phyloP scores from a whole-genome alignment of 2,888 invertebrate genomes.

The Caenorhabditis sp. region DNA sequence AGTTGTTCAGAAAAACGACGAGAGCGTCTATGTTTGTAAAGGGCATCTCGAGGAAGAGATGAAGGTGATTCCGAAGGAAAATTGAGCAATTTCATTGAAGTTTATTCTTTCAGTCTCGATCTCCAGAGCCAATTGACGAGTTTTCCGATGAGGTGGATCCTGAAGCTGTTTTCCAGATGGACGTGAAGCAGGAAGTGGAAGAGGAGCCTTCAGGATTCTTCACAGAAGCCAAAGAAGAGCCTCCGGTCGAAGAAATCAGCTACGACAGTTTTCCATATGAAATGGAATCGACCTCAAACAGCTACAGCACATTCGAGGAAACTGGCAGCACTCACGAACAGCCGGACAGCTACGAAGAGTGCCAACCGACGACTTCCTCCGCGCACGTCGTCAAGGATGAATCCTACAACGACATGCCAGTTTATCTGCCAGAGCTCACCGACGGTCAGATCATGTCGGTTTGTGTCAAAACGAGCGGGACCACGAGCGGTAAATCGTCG shows the following conservation, averaged over 20 bases:
- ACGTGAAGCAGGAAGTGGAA: background rate
- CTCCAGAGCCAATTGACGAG: too few relatives aligned
- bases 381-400: background rate
- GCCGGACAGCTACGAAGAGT: background rate
- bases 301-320: constrained; percentile 3
- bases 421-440: constrained; percentile 3
- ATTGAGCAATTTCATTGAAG: too few relatives aligned
- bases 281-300: constrained; percentile 7
- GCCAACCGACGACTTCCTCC: constrained; percentile 15
- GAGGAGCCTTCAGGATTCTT: background rate
- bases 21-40: too few relatives aligned
- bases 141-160: background rate
- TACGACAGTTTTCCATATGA: constrained; percentile 8
- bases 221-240: constrained; percentile 15
- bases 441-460: constrained; percentile 19
- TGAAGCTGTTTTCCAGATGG: background rate
- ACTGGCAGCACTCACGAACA: background rate
- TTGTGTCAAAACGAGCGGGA: constrained; percentile 29
- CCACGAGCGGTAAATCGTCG: constrained; percentile 3
- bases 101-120: background rate
- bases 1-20: too few relatives aligned
- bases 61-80: too few relatives aligned
- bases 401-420: background rate
- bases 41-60: too few relatives aligned
- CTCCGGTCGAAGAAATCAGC: background rate